Evolutionary conservation across 2,113 vertebrate species (phyloP), one percentile per base, ranked within the genome.

Genomic region (Miniopterus natalensis): DNA sequence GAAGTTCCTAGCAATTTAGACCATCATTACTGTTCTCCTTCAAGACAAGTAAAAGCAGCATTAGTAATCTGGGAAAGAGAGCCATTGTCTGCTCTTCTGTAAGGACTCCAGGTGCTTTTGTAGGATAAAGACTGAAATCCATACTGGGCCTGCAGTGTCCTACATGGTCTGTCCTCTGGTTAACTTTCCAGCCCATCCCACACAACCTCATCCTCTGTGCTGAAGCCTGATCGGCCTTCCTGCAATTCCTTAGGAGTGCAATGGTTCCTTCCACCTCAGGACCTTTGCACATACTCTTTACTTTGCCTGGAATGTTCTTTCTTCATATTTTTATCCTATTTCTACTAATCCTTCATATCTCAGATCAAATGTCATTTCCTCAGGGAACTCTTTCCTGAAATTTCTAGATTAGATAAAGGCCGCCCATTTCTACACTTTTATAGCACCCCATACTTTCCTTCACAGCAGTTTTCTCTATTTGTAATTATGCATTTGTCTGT

Each of bases 361-460:
- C 51, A 70, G 42, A 6, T n/a, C 59, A 96, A 92, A 49, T 92
- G 70, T 87, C 29, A 77, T 66, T 92, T 92, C 88, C 61, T 73
- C 25, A 55, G 47, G 87, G 59, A 71, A 55, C 6, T n/a, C 40
- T 78, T 88, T 42, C n/a, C 85, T 92, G 13, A 91, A 85, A 42
- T 51, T 47, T 91, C 40, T 17, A 53, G 61, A 89, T 17, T 80
- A 53, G 66, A 89, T 85, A 49, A 71, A 42, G 12, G 11, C 21
- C 53, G 36, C 66, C 77, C 42, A 59, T 63, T 36, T 86, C 65
- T n/a, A 79, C 7, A 51, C 36, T 55, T 12, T 55, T 29, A 13
- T 0, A 36, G 31, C 12, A 45, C 45, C 36, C 63, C 68, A 18
- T 78, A 12, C 57, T 74, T 78, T 80, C 47, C 63, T 89, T 79